phyloP scores from a whole-genome alignment of 2,888 invertebrate genomes.

The Nebria salina region DNA sequence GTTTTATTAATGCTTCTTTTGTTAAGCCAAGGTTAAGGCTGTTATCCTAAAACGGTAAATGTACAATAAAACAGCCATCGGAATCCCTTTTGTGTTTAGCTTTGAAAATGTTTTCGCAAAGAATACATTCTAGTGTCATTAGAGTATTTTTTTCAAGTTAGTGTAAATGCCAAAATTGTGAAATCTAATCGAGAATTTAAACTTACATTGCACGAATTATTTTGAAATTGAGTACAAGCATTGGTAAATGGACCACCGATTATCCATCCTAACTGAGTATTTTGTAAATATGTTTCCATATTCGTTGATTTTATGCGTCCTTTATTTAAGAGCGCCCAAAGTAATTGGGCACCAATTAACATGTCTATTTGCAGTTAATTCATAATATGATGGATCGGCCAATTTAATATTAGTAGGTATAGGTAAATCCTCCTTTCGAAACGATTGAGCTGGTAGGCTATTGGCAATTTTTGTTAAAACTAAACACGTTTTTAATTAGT shows the following conservation, averaged over 20 bases:
- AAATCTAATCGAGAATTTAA: constrained; percentile 22
- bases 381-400: too few relatives aligned
- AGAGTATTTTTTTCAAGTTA: too few relatives aligned
- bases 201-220: constrained; percentile 20
- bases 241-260: constrained; percentile 28
- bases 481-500: too few relatives aligned
- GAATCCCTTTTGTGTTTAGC: constrained; percentile 10
- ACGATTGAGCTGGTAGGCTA: too few relatives aligned
- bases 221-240: constrained; percentile 9
- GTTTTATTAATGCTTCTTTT: constrained; percentile 10
- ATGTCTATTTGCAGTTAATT: too few relatives aligned
- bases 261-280: constrained; percentile 25
- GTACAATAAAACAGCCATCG: constrained; percentile 1
- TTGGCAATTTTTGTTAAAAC: too few relatives aligned
- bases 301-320: constrained; percentile 8
- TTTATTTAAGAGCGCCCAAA: not conserved
- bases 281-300: constrained; percentile 28
- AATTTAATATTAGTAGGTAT: too few relatives aligned
- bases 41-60: constrained; percentile 17
- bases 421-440: too few relatives aligned
- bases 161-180: constrained; percentile 9
- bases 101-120: constrained; percentile 18
- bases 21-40: constrained; percentile 8
- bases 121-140: constrained; percentile 20
- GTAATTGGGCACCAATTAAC: too few relatives aligned